Evolutionary conservation across 1,140 invertebrate genomes (phyloP), one percentile per base, ranked within the genome.

Genomic region (Brachionus asplanchnoidis): DNA sequence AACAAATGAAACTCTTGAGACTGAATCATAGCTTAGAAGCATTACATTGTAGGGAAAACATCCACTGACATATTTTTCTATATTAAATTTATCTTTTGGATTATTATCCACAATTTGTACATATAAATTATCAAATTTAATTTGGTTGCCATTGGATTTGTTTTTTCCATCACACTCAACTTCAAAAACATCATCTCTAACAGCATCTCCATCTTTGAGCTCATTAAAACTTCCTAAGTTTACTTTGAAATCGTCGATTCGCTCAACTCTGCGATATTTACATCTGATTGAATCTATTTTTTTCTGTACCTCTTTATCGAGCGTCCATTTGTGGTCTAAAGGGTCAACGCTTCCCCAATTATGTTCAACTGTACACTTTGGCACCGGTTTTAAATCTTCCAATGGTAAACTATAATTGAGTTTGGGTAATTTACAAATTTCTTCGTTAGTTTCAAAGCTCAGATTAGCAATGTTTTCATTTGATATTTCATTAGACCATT

Each of bases 121-220:
- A 77, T 77, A 50, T 26, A 77, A 77, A 77, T 77, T 77, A 9
- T 73, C 17, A 42, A 73, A 73, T 20, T 73, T 73, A 20, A 32
- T n/a, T 23, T n/a, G 4, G 3, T 20, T 77, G 11, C 23, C 50
- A 46, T 40, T 17, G 17, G 12, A 26, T 50, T 77, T 77, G 6
- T 77, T 50, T 14, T n/a, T 9, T 14, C 42, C 73, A 26, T 46
- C 23, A 9, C 73, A 77, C 14, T 46, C 44, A 50, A 77, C 73
- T 77, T 77, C 73, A 77, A 77, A 50, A 46, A 77, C 73, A 50
- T 77, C 73, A 77, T 77, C 17, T 17, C 14, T 23, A 46, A 77
- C 46, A n/a, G 17, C 8, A 11, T 14, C 26, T 53, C 44, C 73
- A 26, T 77, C 44, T 50, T 77, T 50, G n/a, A 77, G 20, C 11